Evolutionary conservation across 2,797 vertebrate species (phyloP), one percentile per base, ranked within the genome.

Genomic region (Euphonia xanthogaster): DNA sequence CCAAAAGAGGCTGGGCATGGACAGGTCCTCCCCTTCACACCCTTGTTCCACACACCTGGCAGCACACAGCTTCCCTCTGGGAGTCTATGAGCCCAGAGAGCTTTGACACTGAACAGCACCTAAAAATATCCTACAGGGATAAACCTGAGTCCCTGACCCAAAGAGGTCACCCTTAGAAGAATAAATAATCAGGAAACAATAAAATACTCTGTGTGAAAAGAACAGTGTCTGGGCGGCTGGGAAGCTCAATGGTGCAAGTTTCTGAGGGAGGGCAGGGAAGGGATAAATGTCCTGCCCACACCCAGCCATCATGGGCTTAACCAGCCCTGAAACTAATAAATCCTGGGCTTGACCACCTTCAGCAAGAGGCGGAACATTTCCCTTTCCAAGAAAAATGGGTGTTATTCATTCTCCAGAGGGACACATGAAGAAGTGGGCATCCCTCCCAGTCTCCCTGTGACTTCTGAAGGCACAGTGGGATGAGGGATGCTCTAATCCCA

Each of bases 171-270:
- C 31, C 47, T 78, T 20, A 65, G 67, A 66, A 75, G 31, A 91
- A 90, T 62, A 91, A 89, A 89, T 68, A 77, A 91, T 16, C 71
- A 35, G 45, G 68, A 74, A 96, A 94, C 89, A 95, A 83, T 90
- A 77, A 88, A 87, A 93, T 20, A 71, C 25, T 70, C 1, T 0
- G 10, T n/a, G 40, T 72, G 73, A 82, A 67, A 90, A 87, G 53
- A 92, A 89, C 37, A 54, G 13, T 31, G 28, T 74, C 30, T 57
- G 9, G 18, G 63, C 66, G 84, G 70, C 42, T 94, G 75, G 72
- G 66, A 91, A 94, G 65, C 65, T 85, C 35, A 80, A 4, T 28
- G 45, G 48, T 42, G 19, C 75, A 74, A 23, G 50, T 48, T 88
- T 44, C 84, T 68, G 75, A 83, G 40, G 35, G 14, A 79, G 42